Evolutionary conservation across 2,113 vertebrate species (phyloP).

Genomic region (Xyliphius kryptos): DNA sequence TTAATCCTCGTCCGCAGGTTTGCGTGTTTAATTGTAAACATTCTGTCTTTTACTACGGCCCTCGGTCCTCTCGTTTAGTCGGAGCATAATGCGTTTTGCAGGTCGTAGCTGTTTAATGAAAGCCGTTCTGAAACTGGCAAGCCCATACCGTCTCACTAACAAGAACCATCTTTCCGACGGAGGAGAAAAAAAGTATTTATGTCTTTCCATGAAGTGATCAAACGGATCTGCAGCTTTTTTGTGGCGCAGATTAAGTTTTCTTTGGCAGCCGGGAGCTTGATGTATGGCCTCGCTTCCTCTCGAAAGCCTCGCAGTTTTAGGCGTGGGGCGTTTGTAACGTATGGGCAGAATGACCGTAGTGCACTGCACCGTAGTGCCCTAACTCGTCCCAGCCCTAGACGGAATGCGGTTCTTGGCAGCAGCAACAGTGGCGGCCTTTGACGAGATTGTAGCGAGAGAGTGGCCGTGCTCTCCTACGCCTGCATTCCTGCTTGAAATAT

Average conservation of each 20-base stretch:
- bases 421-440: slow-evolving; percentile 43
- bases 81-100: slow-evolving; percentile 20
- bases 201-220: slow-evolving; percentile 30
- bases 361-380: slow-evolving; percentile 18
- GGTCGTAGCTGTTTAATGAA: slow-evolving; percentile 4
- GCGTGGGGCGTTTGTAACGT: slow-evolving; percentile 33
- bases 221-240: slow-evolving; percentile 23
- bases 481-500: slow-evolving; percentile 48
- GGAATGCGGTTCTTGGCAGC: slow-evolving; percentile 47
- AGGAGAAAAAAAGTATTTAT: slow-evolving; percentile 26
- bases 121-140: not conserved
- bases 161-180: slow-evolving; percentile 20
- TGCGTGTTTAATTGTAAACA: too few species aligned
- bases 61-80: too few species aligned
- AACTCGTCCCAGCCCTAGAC: slow-evolving; percentile 22
- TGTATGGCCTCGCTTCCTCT: slow-evolving; percentile 36
- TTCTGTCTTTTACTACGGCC: too few species aligned
- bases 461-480: slow-evolving; percentile 31
- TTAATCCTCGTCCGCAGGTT: too few species aligned
- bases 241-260: slow-evolving; percentile 26
- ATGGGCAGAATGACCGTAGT: slow-evolving; percentile 31
- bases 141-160: slow-evolving; percentile 7
- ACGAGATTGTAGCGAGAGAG: slow-evolving; percentile 34
- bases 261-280: slow-evolving; percentile 33
- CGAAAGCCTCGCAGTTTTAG: slow-evolving; percentile 24